Percentiles rank a stretch among this genome's conserved stretches.
These are phyloP conservation scores for Oxystoma pomonae DNA, from an alignment of 2,888 invertebrate genomes.

Conservation along the genomic window DNA sequence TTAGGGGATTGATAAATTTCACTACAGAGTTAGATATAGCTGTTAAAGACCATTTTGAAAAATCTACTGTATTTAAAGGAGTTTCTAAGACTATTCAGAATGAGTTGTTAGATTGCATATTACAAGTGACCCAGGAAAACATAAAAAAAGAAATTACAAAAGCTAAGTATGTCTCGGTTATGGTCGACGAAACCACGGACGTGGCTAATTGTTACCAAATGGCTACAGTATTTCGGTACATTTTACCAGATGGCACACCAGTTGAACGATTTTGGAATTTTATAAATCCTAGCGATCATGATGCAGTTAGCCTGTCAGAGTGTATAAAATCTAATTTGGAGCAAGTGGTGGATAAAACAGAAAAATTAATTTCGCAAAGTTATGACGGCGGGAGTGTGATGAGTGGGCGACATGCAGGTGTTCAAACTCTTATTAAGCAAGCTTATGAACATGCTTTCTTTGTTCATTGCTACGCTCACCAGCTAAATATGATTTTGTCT, in stretches of 20 bases:
- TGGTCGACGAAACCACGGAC: no score
- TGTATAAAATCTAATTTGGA: constrained; percentile 9
- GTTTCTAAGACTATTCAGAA: no score
- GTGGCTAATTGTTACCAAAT: constrained; percentile 10
- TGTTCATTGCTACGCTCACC: constrained; percentile 13
- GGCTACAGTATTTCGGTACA: constrained; percentile 11
- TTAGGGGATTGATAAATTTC: no score
- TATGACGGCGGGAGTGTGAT: constrained; percentile 9
- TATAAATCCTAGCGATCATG: constrained; percentile 9
- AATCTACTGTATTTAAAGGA: no score
- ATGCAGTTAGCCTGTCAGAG: constrained; percentile 10
- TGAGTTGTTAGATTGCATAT: no score
- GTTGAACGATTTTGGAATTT: constrained; percentile 12
- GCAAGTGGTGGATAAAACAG: constrained; percentile 7
- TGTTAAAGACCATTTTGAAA: no score
- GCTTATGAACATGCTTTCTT: constrained; percentile 7
- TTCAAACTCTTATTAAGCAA: constrained; percentile 7
- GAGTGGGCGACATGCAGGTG: constrained; percentile 6
- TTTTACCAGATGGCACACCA: constrained; percentile 11
- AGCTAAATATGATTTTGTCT: no score
- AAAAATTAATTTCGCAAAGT: constrained; percentile 17
- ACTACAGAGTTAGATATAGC: no score
- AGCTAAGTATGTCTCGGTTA: no score
- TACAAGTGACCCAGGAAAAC: no score
- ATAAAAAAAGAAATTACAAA: no score